Percentiles rank a stretch among this genome's conserved stretches.
These are phyloP conservation scores for Eueides isabella DNA, from an alignment of 1,140 invertebrate genomes.

Conservation along the genomic window DNA sequence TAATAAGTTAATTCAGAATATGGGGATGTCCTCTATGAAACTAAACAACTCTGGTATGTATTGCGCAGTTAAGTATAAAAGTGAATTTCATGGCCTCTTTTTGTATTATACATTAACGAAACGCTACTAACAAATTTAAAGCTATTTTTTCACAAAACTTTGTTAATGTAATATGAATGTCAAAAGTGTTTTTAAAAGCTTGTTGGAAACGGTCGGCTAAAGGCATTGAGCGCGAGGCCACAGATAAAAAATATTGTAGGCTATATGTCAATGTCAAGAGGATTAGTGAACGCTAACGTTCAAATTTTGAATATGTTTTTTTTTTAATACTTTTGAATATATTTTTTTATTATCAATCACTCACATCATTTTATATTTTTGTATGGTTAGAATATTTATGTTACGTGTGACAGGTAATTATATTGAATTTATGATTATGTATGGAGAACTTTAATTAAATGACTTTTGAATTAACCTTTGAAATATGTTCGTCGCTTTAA, in stretches of 20 bases:
- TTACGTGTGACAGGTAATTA: background rate
- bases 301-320: conserved; percentile 22
- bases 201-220: conserved; percentile 37
- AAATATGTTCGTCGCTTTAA: background rate
- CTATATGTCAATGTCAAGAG: conserved; percentile 51
- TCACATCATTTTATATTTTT: background rate
- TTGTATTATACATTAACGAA: too few relatives aligned
- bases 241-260: conserved; percentile 51
- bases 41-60: too few relatives aligned
- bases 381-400: background rate
- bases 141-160: conserved; percentile 4
- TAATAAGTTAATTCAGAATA: too few relatives aligned
- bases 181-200: conserved; percentile 35
- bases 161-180: conserved; percentile 30
- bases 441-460: background rate
- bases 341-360: conserved; percentile 23
- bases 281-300: conserved; percentile 34
- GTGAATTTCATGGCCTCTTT: too few relatives aligned
- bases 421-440: background rate
- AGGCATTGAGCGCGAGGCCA: conserved; percentile 51
- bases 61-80: too few relatives aligned
- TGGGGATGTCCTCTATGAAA: too few relatives aligned
- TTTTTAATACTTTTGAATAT: conserved; percentile 9
- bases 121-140: background rate
- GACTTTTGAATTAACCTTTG: background rate